A percentile compares a stretch with the other conserved stretches of the same genome.
Conservation (phyloP, 2,888 invertebrate species). For the Papilio protenor region DNA sequence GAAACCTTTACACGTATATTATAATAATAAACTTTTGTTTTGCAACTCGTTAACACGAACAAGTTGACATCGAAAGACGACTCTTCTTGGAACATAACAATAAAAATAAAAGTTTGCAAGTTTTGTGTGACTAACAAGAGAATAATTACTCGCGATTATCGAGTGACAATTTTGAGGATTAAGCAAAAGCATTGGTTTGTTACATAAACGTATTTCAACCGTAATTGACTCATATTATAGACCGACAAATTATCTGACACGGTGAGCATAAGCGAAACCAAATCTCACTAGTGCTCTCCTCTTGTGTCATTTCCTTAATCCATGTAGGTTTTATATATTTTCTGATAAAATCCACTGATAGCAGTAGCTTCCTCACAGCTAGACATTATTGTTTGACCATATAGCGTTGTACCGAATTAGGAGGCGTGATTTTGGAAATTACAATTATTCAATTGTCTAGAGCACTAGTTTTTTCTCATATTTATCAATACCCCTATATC, state of each 20-base stretch:
- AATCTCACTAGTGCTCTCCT: too few species aligned
- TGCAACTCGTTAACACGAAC: not conserved
- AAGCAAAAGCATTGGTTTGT: not conserved
- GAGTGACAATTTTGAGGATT: not conserved
- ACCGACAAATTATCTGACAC: too few species aligned
- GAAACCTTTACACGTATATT: not conserved
- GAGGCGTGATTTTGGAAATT: not conserved
- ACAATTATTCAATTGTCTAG: not conserved
- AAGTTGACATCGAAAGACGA: not conserved
- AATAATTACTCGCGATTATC: not conserved
- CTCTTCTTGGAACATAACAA: not conserved
- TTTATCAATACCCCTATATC: not conserved
- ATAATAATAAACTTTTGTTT: not conserved
- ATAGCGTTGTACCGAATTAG: too few species aligned
- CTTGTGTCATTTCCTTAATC: too few species aligned
- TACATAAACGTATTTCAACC: not conserved
- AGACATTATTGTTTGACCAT: too few species aligned
- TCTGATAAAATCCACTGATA: not conserved
- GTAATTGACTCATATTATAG: too few species aligned
- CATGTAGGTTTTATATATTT: too few species aligned
- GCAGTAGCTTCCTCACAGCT: too few species aligned
- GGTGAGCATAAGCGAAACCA: too few species aligned
- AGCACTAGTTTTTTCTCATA: not conserved
- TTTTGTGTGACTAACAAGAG: not conserved
- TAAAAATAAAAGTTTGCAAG: not conserved